Conservation (phyloP, 1,140 invertebrate species). For the Pseudoatta argentina region DNA sequence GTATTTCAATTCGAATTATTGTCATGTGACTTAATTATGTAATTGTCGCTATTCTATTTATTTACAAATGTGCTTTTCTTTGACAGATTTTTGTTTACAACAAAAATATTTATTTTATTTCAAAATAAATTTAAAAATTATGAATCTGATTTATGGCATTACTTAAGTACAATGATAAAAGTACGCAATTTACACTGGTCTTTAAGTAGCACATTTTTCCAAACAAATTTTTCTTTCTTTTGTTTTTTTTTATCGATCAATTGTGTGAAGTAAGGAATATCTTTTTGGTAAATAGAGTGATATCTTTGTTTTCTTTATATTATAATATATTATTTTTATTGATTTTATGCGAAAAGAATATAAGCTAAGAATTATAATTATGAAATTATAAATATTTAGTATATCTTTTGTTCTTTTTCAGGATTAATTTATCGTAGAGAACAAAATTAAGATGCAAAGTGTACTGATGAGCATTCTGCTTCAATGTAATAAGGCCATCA, state of each 20-base stretch:
- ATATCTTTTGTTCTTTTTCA: constrained; percentile 9
- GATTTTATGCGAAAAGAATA: too few relatives aligned
- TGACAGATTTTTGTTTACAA: background rate
- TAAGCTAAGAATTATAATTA: too few relatives aligned
- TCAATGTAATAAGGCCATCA: background rate
- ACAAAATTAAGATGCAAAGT: background rate
- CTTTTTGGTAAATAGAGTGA: too few relatives aligned
- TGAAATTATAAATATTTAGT: too few relatives aligned
- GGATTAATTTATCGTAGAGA: constrained; percentile 19
- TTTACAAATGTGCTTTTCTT: background rate
- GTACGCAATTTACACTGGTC: too few relatives aligned
- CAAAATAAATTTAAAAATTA: background rate
- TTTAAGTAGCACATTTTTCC: too few relatives aligned
- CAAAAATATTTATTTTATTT: background rate
- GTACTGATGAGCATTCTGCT: background rate
- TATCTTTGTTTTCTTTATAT: too few relatives aligned
- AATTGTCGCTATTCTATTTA: too few relatives aligned
- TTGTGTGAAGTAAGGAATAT: background rate
- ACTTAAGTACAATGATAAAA: background rate
- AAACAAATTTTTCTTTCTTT: background rate
- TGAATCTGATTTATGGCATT: background rate
- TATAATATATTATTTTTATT: too few relatives aligned
- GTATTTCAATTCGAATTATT: too few relatives aligned
- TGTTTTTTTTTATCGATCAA: background rate
- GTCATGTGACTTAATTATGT: too few relatives aligned